Evolutionary conservation across 2,888 invertebrate genomes (phyloP).

Genomic region (Agrilus biguttatus): DNA sequence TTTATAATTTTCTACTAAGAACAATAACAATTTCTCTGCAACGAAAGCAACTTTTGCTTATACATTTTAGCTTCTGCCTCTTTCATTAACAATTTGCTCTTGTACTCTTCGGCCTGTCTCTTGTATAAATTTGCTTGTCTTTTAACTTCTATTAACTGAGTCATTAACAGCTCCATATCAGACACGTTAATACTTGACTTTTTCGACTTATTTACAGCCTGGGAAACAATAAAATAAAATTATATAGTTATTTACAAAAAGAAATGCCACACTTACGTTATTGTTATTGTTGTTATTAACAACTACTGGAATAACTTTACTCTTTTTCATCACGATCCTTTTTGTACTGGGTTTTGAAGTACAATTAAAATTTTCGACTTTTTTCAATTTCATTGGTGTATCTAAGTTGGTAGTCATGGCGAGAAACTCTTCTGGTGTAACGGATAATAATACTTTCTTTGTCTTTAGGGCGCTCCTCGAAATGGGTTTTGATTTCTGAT

Average conservation of each 20-base stretch:
- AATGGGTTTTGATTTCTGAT: slow-evolving; percentile 20
- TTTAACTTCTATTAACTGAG: slow-evolving; percentile 24
- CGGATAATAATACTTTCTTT: slow-evolving; percentile 35
- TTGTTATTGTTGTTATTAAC: slow-evolving; percentile 13
- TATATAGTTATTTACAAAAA: background rate
- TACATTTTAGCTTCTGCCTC: slow-evolving; percentile 25
- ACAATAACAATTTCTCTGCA: too few species aligned
- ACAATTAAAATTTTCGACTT: slow-evolving; percentile 16
- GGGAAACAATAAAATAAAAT: background rate
- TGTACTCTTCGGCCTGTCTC: slow-evolving; percentile 16
- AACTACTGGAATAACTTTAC: slow-evolving; percentile 20
- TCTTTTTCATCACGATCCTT: slow-evolving; percentile 27
- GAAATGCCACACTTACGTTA: slow-evolving; percentile 1
- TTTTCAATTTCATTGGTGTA: slow-evolving; percentile 14
- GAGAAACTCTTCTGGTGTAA: slow-evolving; percentile 37
- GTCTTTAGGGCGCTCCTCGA: slow-evolving; percentile 12
- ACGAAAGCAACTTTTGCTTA: slow-evolving; percentile 21
- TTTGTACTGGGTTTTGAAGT: slow-evolving; percentile 15
- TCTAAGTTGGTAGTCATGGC: slow-evolving; percentile 21
- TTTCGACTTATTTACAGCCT: slow-evolving; percentile 2
- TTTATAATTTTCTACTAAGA: too few species aligned
- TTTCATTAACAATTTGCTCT: slow-evolving; percentile 23
- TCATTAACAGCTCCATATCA: slow-evolving; percentile 21
- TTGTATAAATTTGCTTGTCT: slow-evolving; percentile 18
- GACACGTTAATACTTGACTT: slow-evolving; percentile 1